Evolutionary conservation across 2,113 vertebrate genomes (phyloP).

Genomic region (Falcunculus frontatus): DNA sequence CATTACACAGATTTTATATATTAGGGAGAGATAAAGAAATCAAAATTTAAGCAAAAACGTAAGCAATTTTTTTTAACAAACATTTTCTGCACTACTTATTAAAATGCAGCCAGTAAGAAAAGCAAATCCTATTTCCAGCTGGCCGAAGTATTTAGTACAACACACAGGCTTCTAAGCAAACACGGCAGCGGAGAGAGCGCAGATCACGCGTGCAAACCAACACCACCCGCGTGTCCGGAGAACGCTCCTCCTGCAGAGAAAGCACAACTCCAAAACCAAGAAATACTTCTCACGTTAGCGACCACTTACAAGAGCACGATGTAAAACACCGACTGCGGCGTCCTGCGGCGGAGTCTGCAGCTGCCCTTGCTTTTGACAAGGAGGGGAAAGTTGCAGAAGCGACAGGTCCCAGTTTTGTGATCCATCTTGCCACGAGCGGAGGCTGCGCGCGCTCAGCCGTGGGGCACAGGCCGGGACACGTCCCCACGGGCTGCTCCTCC

Average conservation of each 20-base stretch:
- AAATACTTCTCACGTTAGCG: accelerated
- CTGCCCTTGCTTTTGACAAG: not conserved
- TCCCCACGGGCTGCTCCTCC: slow-evolving; percentile 15
- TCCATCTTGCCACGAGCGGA: not conserved
- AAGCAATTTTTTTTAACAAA: not conserved
- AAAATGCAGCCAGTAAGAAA: not conserved
- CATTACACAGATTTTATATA: not conserved
- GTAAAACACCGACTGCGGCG: not conserved
- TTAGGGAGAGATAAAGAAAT: not conserved
- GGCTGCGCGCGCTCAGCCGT: not conserved
- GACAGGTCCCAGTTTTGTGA: not conserved
- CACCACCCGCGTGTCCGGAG: not conserved
- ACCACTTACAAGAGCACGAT: slow-evolving; percentile 5
- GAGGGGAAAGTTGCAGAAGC: not conserved
- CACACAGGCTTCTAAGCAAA: not conserved
- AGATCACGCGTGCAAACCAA: not conserved
- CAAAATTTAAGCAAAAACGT: not conserved
- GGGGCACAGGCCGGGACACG: slow-evolving; percentile 24
- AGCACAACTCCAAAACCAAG: not conserved
- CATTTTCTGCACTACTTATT: not conserved
- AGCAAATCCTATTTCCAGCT: not conserved
- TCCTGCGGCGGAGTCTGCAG: not conserved
- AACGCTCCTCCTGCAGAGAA: not conserved
- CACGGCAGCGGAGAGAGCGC: accelerated
- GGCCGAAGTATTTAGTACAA: too few relatives aligned